Conservation (phyloP, 1,140 invertebrate genomes). For the Homalodisca vitripennis region DNA sequence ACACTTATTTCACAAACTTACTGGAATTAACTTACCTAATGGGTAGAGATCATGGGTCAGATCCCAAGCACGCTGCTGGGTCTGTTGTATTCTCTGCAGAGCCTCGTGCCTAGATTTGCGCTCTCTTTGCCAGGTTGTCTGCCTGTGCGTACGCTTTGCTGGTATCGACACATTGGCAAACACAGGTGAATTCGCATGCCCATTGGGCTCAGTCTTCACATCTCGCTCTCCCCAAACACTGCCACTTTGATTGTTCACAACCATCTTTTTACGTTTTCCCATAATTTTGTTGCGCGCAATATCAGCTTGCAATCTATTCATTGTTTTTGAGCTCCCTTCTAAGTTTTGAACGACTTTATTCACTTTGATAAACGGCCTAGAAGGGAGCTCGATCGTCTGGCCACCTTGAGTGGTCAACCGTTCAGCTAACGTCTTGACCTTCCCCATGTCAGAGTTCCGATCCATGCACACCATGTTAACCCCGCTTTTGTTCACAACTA, state of each 20-base stretch:
- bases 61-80: constrained; percentile 39
- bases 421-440: constrained; percentile 12
- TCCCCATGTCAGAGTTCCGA: background rate
- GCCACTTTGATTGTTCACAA: constrained; percentile 14
- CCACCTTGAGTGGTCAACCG: background rate
- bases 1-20: too few relatives aligned
- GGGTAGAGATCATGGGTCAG: constrained; percentile 47
- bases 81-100: constrained; percentile 42
- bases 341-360: background rate
- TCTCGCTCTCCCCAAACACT: constrained; percentile 8
- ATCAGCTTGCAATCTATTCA: constrained; percentile 53
- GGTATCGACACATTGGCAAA: constrained; percentile 38
- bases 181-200: background rate
- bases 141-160: constrained; percentile 36
- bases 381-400: constrained; percentile 38
- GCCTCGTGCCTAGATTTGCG: constrained; percentile 42
- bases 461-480: constrained; percentile 30
- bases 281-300: constrained; percentile 54
- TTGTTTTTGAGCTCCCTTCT: constrained; percentile 49
- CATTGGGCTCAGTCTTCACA: constrained; percentile 17
- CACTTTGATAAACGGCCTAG: constrained; percentile 27
- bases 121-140: constrained; percentile 41
- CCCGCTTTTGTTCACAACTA: constrained; percentile 22
- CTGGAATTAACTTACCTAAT: constrained; percentile 45
- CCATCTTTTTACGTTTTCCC: constrained; percentile 49